A percentile compares a stretch with the other conserved stretches of the same genome.
phyloP scores from a whole-genome alignment of 2,888 invertebrate genomes.

The Leptinotarsa rubiginosa region DNA sequence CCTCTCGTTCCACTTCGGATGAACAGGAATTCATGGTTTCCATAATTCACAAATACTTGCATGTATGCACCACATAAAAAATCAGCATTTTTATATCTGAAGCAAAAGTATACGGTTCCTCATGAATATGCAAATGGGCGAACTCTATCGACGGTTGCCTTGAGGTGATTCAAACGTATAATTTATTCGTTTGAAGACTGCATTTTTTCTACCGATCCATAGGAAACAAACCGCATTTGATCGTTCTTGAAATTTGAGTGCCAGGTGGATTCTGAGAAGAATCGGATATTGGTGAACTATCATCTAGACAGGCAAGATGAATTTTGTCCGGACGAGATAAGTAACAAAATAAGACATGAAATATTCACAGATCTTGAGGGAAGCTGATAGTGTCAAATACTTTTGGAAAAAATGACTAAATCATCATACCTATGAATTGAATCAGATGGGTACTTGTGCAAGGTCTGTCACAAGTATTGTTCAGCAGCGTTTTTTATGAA shows the following conservation, averaged over 20 bases:
- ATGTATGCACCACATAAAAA: conserved; percentile 48
- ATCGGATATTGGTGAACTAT: not conserved
- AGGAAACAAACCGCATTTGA: conserved; percentile 37
- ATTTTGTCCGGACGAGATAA: not conserved
- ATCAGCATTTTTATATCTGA: conserved; percentile 46
- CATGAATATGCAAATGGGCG: conserved; percentile 56
- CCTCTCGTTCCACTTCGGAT: not conserved
- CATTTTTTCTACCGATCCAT: conserved; percentile 47
- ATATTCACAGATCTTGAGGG: too few species aligned
- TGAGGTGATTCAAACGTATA: conserved; percentile 48
- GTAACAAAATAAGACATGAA: not conserved
- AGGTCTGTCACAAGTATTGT: too few species aligned
- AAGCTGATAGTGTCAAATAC: too few species aligned
- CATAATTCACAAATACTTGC: conserved; percentile 47
- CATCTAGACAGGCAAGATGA: not conserved
- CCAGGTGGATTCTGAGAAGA: conserved; percentile 4
- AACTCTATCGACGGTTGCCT: conserved; percentile 54
- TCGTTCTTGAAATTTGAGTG: conserved; percentile 13
- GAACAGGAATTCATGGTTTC: conserved; percentile 6
- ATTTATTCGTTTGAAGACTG: conserved; percentile 52
- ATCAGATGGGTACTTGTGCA: too few species aligned
- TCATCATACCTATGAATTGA: too few species aligned
- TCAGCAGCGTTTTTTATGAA: too few species aligned
- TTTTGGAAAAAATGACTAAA: too few species aligned
- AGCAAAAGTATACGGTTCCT: conserved; percentile 47